phyloP scores from a whole-genome alignment of 1,140 invertebrate species.

The Polyergus mexicanus region DNA sequence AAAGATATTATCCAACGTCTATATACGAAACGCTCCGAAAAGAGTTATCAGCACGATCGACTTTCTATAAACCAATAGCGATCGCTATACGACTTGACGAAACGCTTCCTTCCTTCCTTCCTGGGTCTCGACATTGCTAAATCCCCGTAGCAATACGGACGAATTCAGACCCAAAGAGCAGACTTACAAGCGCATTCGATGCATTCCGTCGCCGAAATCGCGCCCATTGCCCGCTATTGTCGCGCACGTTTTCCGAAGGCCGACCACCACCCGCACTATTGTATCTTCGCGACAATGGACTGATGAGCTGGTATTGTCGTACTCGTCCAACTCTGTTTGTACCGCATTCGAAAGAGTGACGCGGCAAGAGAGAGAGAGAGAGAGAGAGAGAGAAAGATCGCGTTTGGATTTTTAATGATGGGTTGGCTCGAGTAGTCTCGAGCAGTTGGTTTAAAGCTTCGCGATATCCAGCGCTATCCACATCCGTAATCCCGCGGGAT shows the following conservation, averaged over 20 bases:
- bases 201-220: conserved; percentile 51
- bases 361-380: conserved; percentile 8
- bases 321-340: conserved; percentile 70
- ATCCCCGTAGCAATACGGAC: conserved; percentile 25
- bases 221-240: conserved; percentile 64
- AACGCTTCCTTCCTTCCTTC: conserved; percentile 23
- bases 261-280: conserved; percentile 62
- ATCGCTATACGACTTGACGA: not conserved
- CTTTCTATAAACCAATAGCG: conserved; percentile 39
- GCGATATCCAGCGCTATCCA: not conserved
- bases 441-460: conserved; percentile 1
- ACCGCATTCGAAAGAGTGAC: conserved; percentile 33
- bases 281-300: conserved; percentile 74
- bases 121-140: conserved; percentile 3
- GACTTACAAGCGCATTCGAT: conserved; percentile 42
- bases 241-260: conserved; percentile 67
- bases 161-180: conserved; percentile 15
- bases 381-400: not conserved
- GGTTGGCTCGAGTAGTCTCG: conserved; percentile 11
- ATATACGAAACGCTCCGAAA: not conserved
- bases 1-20: conserved; percentile 9
- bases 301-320: conserved; percentile 77
- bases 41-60: conserved; percentile 10
- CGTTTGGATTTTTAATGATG: not conserved
- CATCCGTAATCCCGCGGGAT: conserved; percentile 44